Evolutionary conservation across 2,113 vertebrate genomes (phyloP), one percentile per base, ranked within the genome.

Genomic region (Caloenas nicobarica): DNA sequence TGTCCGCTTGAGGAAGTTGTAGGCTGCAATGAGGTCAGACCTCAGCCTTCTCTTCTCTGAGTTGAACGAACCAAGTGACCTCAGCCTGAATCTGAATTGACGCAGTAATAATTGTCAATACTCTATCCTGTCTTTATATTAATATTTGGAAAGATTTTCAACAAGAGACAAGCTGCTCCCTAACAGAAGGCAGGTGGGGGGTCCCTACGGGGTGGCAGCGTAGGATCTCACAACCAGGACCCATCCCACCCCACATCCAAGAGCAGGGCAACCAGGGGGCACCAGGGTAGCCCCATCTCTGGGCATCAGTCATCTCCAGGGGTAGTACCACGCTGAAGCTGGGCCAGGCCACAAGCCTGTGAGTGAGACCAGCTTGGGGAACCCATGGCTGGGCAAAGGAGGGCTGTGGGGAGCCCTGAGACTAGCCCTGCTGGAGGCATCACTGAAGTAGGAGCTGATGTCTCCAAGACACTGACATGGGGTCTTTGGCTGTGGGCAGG

Each of bases 221-320:
- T 48, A 77, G 57, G 25, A 24, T 12, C 38, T 13, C 10, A 19
- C 53, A 72, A 33, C 51, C 44, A 38, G 33, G 24, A 16, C 11
- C 38, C 4, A 1, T 34, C n/a, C 18, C 29, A 31, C 2, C 3
- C 8, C 40, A 4, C 21, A 29, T 22, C 34, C 42, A 44, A 48
- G 33, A 81, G 34, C 3, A 0, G 26, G 22, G 54, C 10, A 68
- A n/a, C 21, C 1, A 5, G 9, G n/a, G 16, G 7, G 8, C n/a
- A 44, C 7, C 2, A 3, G 9, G 10, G 2, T 34, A 34, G 10
- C 54, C 34, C 17, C 50, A 78, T 42, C 10, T 9, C 18, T 3
- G 16, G 62, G 19, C 53, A 62, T 6, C 4, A 46, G 40, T 8
- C n/a, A n/a, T 6, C 23, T 48, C 23, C 13, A 50, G 23, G 5